These are phyloP conservation scores for Scrobipalpa atriplicella DNA, from an alignment of 2,888 invertebrate species.

Conservation along the genomic window DNA sequence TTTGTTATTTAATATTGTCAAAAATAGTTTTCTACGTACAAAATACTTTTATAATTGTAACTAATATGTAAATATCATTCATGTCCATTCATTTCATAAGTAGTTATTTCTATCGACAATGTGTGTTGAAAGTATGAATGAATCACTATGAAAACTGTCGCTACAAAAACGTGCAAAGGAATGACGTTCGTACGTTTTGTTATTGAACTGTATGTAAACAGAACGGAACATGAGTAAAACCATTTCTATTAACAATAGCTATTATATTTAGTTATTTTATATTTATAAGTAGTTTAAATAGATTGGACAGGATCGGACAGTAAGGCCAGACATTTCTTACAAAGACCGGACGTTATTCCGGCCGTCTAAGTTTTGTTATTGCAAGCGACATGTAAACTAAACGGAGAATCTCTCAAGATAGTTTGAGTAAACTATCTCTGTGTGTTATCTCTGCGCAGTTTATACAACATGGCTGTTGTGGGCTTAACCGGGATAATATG, in stretches of 20 bases:
- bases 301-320: no score
- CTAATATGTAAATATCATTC: no score
- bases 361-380: conserved; percentile 48
- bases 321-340: no score
- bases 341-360: conserved; percentile 51
- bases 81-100: no score
- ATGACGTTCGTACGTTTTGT: no score
- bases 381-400: conserved; percentile 36
- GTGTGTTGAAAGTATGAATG: not conserved
- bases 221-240: no score
- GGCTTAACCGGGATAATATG: conserved; percentile 21
- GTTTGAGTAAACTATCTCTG: not conserved
- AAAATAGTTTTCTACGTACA: conserved; percentile 40
- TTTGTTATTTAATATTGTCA: no score
- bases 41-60: not conserved
- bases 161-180: conserved; percentile 66
- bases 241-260: no score
- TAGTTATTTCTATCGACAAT: not conserved
- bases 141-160: conserved; percentile 40
- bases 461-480: conserved; percentile 26
- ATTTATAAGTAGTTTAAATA: no score
- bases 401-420: conserved; percentile 2
- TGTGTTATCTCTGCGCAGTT: conserved; percentile 23
- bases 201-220: no score
- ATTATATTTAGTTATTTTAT: no score